These are phyloP conservation scores for Stomatorhinus walkeri DNA, from an alignment of 2,797 vertebrate species.

Conservation along the genomic window DNA sequence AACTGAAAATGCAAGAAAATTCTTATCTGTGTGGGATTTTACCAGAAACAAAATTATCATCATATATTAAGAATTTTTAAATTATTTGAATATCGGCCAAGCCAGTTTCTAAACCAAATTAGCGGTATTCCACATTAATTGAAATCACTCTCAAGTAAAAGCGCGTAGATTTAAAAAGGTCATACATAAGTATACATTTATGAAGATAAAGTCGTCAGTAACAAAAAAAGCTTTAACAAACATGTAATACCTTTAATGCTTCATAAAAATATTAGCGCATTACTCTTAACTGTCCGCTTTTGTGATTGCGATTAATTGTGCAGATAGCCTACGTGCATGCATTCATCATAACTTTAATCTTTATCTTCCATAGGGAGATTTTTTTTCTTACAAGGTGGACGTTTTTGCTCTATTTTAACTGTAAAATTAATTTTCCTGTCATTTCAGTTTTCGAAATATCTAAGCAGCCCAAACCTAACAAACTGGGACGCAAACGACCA, in stretches of 20 bases:
- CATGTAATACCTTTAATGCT: not conserved
- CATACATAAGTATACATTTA: not conserved
- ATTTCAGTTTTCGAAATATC: not conserved
- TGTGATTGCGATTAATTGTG: not conserved
- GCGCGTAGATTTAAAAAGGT: not conserved
- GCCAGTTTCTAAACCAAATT: not conserved
- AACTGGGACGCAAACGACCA: not conserved
- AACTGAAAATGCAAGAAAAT: not conserved
- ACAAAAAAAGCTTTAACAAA: not conserved
- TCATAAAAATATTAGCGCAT: not conserved
- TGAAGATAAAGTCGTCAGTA: not conserved
- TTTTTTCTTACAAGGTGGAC: not conserved
- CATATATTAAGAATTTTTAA: not conserved
- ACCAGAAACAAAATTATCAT: not conserved
- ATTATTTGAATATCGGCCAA: not conserved
- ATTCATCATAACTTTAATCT: not conserved
- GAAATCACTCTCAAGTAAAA: not conserved
- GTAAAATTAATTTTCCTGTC: not conserved
- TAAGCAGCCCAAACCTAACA: not conserved
- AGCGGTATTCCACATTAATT: not conserved
- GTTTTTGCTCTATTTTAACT: not conserved
- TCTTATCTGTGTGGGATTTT: not conserved
- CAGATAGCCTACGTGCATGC: not conserved
- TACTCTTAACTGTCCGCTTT: not conserved
- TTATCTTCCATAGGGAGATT: not conserved